These are phyloP conservation scores for Vombatus ursinus DNA, from an alignment of 2,113 vertebrate species.

Conservation along the genomic window DNA sequence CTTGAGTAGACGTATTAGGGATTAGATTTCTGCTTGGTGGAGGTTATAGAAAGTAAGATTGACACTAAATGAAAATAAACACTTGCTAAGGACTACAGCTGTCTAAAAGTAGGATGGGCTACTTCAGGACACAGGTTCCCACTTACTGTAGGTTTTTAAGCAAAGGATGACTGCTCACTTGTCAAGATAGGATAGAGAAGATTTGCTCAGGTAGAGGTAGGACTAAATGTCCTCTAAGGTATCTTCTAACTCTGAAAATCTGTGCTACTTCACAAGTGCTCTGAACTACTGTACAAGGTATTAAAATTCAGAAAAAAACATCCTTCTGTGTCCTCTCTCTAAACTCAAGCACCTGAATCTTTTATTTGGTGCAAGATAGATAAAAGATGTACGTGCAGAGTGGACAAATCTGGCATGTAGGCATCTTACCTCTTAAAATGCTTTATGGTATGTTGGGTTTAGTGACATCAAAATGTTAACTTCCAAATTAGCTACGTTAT, in stretches of 20 bases:
- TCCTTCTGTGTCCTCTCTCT: background rate
- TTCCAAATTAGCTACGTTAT: constrained; percentile 14
- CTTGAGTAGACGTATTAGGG: background rate
- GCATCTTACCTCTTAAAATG: constrained; percentile 16
- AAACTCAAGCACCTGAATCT: background rate
- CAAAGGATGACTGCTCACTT: background rate
- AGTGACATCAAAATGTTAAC: constrained; percentile 25
- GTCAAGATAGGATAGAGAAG: background rate
- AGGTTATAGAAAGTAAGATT: background rate
- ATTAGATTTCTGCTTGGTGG: background rate
- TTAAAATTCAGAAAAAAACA: background rate
- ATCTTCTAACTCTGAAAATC: background rate
- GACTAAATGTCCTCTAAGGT: background rate
- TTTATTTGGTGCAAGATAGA: background rate
- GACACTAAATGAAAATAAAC: background rate
- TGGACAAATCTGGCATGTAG: background rate
- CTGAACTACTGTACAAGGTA: background rate
- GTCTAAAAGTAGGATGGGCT: background rate
- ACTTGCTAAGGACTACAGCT: background rate
- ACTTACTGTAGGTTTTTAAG: background rate
- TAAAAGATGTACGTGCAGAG: background rate
- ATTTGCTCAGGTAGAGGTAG: background rate
- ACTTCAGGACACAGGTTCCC: background rate
- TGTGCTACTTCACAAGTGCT: background rate
- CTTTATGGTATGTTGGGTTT: constrained; percentile 16